Conservation (phyloP, 2,113 vertebrate genomes). For the Triplophysa siluroides region DNA sequence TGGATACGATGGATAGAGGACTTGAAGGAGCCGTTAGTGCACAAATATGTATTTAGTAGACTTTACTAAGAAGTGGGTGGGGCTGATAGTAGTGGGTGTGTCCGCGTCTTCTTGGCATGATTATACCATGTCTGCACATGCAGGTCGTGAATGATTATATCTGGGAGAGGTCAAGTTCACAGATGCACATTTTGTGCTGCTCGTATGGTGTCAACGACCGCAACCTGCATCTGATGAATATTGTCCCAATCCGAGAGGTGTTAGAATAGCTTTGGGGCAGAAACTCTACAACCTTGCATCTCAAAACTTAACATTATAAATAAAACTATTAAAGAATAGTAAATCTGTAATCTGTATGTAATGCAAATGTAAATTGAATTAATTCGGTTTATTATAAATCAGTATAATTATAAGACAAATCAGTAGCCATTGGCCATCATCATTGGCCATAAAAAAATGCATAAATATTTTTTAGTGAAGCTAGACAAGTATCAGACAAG, state of each 20-base stretch:
- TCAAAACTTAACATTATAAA: neutral
- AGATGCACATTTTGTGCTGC: slow-evolving; percentile 51
- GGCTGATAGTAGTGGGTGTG: slow-evolving; percentile 12
- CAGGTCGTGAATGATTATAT: slow-evolving; percentile 49
- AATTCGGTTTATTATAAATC: too few relatives aligned
- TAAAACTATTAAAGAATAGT: neutral
- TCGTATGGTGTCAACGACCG: neutral
- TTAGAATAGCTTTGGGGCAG: too few relatives aligned
- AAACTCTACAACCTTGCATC: too few relatives aligned
- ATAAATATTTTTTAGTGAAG: too few relatives aligned
- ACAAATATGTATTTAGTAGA: neutral
- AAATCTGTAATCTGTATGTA: too few relatives aligned
- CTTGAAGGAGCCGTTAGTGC: slow-evolving; percentile 1
- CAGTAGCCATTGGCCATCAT: too few relatives aligned
- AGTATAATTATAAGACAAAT: too few relatives aligned
- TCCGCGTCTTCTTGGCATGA: slow-evolving; percentile 32
- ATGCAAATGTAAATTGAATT: too few relatives aligned
- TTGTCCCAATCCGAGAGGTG: neutral
- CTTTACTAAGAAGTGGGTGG: slow-evolving; percentile 3
- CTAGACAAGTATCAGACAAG: too few relatives aligned
- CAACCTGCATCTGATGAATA: neutral
- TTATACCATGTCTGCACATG: slow-evolving; percentile 61
- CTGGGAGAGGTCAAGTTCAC: slow-evolving; percentile 55
- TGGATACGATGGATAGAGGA: slow-evolving; percentile 35
- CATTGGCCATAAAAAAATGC: too few relatives aligned